Base-by-base conservation (phyloP, 1,140 invertebrate species). In the Pachyrhynchus sulphureomaculatus region DNA sequence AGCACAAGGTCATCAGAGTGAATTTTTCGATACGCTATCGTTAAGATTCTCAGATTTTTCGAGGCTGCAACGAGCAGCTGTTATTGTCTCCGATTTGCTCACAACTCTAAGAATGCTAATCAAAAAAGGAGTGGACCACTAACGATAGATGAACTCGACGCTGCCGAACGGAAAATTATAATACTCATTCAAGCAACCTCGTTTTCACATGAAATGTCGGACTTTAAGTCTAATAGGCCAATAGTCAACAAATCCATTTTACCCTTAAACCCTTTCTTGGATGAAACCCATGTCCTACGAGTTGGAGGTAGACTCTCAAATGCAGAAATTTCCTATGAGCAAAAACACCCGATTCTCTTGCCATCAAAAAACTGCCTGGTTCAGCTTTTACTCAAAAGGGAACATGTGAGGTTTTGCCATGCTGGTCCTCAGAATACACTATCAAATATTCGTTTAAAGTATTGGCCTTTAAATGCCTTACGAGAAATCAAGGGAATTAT, bases 271-370 rank as follows among this genome's bases (percentile, higher is more conserved):
- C 36, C 56, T 6, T 64, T 64, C 32, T 17, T 70, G 2, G 65
- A 73, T 53, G 36, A 29, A 21, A 23, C 44, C 15, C 64, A 65
- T 6, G 9, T 68, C 17, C 12, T 73, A 13, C 49, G 70, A 18
- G 72, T 74, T 21, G 69, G 66, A 10, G 70, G 68, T 15, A 51
- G 70, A 20, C 39, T 74, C 34, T 39, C 62, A 59, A 45, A 68
- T 48, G 32, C 69, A 18, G 17, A 56, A 21, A 24, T 71, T 17
- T n/a, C 18, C 6, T n/a, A 51, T 44, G 42, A 48, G 32, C 20
- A 60, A 42, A 67, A 61, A 52, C 62, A 64, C 24, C 62, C 57
- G n/a, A 9, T 61, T 23, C 18, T 67, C 5, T 44, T 67, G 17
- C 54, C 62, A 12, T 33, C 51, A 8, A 58, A 52, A 59, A 39